Conservation (phyloP, 2,113 vertebrate genomes). For the Zosterops japonicus region DNA sequence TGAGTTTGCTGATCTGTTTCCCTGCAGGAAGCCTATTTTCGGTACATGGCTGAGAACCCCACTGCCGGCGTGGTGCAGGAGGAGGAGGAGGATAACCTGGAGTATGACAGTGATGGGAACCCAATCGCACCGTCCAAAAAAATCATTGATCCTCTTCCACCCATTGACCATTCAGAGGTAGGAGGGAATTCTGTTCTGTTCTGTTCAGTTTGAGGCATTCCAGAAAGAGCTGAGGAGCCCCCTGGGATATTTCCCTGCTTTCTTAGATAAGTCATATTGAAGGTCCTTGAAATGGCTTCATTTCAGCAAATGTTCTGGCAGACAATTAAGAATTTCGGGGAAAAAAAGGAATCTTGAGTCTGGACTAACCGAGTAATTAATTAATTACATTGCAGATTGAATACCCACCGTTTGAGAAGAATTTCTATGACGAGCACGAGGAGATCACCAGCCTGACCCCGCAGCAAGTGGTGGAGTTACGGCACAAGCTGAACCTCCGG, state of each 20-base stretch:
- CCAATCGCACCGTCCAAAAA: conserved; percentile 90
- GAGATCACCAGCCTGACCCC: conserved; percentile 88
- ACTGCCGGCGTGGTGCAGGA: conserved; percentile 92
- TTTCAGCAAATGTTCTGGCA: neutral
- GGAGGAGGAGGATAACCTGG: conserved; percentile 94
- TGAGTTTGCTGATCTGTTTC: conserved; percentile 75
- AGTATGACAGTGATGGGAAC: conserved; percentile 99
- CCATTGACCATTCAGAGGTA: conserved; percentile 97
- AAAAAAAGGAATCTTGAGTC: conserved; percentile 22
- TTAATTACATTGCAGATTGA: conserved; percentile 85
- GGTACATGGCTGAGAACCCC: conserved; percentile 99
- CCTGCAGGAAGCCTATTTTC: conserved; percentile 98
- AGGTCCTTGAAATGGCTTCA: neutral
- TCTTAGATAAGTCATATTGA: neutral
- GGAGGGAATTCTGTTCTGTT: neutral
- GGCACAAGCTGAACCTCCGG: conserved; percentile 93
- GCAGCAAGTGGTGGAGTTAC: conserved; percentile 85
- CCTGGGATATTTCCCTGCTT: neutral
- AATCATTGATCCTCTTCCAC: conserved; percentile 94
- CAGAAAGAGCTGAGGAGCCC: neutral
- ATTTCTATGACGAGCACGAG: conserved; percentile 96
- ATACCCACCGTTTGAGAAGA: conserved; percentile 95
- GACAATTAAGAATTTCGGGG: neutral
- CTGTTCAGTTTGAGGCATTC: neutral
- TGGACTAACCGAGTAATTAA: conserved; percentile 46